A percentile compares a stretch with the other conserved stretches of the same genome.
phyloP scores from a whole-genome alignment of 2,797 vertebrate species.

The Rachycentron canadum region DNA sequence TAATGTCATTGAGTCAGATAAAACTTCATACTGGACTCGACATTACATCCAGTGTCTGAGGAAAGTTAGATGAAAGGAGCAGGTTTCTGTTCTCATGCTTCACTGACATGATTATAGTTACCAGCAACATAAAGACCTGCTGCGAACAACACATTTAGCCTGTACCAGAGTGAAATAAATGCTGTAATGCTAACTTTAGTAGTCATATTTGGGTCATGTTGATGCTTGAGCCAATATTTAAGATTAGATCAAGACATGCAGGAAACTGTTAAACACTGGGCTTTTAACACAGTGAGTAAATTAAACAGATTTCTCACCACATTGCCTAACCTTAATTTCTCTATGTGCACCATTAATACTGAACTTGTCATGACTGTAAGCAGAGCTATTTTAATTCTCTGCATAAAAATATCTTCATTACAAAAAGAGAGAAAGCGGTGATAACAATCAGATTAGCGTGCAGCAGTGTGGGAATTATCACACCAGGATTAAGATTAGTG shows the following conservation, averaged over 20 bases:
- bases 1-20: background rate
- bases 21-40: background rate
- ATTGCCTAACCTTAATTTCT: background rate
- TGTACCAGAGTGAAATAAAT: conserved; percentile 16
- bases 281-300: conserved; percentile 11
- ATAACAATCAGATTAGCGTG: conserved; percentile 50
- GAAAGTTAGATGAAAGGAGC: conserved; percentile 31
- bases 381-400: conserved; percentile 12
- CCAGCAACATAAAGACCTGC: conserved; percentile 30
- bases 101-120: conserved; percentile 23
- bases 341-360: background rate
- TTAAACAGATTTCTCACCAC: background rate
- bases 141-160: conserved; percentile 24
- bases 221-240: background rate
- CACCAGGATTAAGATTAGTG: conserved; percentile 55
- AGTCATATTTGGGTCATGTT: conserved; percentile 11
- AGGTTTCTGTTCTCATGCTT: conserved; percentile 46
- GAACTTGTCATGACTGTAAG: background rate
- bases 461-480: conserved; percentile 40
- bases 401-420: conserved; percentile 11
- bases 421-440: background rate
- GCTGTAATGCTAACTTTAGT: conserved; percentile 30
- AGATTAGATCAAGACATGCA: background rate
- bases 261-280: conserved; percentile 8
- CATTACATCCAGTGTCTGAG: conserved; percentile 1